Base-by-base conservation (phyloP, 2,888 invertebrate genomes). In the Hermodice carunculata region DNA sequence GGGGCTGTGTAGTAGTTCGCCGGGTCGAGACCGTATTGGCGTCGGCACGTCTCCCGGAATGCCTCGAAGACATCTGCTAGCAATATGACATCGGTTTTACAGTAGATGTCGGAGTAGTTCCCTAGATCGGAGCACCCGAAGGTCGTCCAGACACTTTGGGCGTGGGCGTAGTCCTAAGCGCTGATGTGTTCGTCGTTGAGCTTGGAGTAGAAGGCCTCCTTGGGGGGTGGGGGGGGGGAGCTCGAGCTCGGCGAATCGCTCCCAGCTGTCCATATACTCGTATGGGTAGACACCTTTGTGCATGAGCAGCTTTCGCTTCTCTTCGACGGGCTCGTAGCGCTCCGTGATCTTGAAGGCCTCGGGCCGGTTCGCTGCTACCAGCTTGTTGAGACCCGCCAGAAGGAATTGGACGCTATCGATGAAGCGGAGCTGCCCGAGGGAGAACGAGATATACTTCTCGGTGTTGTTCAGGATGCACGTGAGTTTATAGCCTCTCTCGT, bases 41-140 rank as follows among this genome's bases (percentile, higher is more conserved):
- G n/a, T n/a, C n/a, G n/a, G n/a, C n/a, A n/a, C n/a, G n/a, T n/a
- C n/a, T n/a, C n/a, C 66, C 78, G 69, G 62, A 81, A 82, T 22
- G 66, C 73, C 64, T 84, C 78, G 74, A 81, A 82, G 26, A 82
- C 74, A 74, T 82, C 76, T 31, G 76, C 76, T 26, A 81, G 71
- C n/a, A 78, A 63, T 17, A 77, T 63, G 1, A 78, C 73, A n/a
- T n/a, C n/a, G n/a, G n/a, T n/a, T n/a, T n/a, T n/a, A n/a, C n/a
- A n/a, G n/a, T n/a, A n/a, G n/a, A n/a, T 72, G 78, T 78, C 28
- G n/a, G n/a, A n/a, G n/a, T n/a, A n/a, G n/a, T n/a, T n/a, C n/a
- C n/a, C n/a, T n/a, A n/a, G n/a, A n/a, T n/a, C n/a, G n/a, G n/a
- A n/a, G n/a, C n/a, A 51, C 74, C 78, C 66, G 40, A 76, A 75